These are phyloP conservation scores for Antheraea assamensis DNA, from an alignment of 2,888 invertebrate species.

Conservation along the genomic window DNA sequence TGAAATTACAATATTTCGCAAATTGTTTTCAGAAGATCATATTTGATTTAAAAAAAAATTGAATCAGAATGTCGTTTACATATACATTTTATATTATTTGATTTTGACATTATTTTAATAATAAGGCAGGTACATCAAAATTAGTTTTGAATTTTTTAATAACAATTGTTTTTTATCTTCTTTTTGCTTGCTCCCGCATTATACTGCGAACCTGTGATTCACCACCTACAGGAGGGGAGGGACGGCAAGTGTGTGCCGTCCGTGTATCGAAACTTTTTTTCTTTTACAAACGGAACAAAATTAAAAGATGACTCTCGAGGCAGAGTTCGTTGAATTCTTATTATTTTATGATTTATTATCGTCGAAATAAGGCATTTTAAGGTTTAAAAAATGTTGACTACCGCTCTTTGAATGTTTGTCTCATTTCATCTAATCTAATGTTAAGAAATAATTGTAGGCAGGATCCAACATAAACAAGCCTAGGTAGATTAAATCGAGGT, in stretches of 20 bases:
- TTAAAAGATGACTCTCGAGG: conserved; percentile 38
- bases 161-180: not conserved
- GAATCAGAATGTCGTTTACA: too few relatives aligned
- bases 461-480: not conserved
- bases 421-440: not conserved
- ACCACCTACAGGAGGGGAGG: conserved; percentile 25
- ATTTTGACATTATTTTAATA: too few relatives aligned
- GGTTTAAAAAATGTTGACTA: not conserved
- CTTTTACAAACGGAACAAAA: conserved; percentile 36
- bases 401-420: not conserved
- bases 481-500: not conserved
- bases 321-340: conserved; percentile 3
- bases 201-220: conserved; percentile 38
- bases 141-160: not conserved
- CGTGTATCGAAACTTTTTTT: conserved; percentile 31
- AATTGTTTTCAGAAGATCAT: too few relatives aligned
- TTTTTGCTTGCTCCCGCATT: conserved; percentile 30
- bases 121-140: too few relatives aligned
- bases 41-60: too few relatives aligned
- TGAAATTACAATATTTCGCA: too few relatives aligned
- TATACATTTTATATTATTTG: too few relatives aligned
- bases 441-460: not conserved
- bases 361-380: not conserved
- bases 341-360: conserved; percentile 13
- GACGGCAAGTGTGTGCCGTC: conserved; percentile 30